Evolutionary conservation across 2,797 vertebrate genomes (phyloP), one percentile per base, ranked within the genome.

Genomic region (Hippopotamyrus pictus): DNA sequence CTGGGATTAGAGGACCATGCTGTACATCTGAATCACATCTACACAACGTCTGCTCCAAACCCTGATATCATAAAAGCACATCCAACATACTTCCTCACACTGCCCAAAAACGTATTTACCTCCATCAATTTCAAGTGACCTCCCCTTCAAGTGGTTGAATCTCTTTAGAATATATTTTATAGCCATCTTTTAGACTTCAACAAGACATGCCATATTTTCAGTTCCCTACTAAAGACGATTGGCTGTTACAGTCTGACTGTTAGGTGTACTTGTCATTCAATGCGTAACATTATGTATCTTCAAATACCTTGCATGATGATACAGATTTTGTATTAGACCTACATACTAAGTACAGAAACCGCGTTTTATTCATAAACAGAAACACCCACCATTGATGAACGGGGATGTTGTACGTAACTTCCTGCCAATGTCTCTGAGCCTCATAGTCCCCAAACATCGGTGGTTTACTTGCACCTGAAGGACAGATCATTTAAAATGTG

Each of bases 361-460:
- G 29, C 12, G 65, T 73, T 73, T 73, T 73, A 48, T 62, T 88
- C 19, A 69, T 33, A 73, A 88, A n/a, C 86, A 88, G 44, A 91
- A 89, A 57, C 46, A 95, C 97, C 59, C 93, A 99, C 98, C 99
- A 99, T 88, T 99, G 94, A 73, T 96, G 95, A 90, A 96, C 29
- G 1, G 98, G 99, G 85, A 99, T 95, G 92, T 98, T 98, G 92
- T 97, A 96, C 54, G 98, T 99, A 89, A 99, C 94, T 95, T 99
- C 99, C 93, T 99, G 99, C 99, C 99, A 99, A 93, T 99, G 99
- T 88, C 98, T 97, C 92, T 99, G 99, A 89, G 98, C 98, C 95
- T 99, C 99, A 91, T 99, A 99, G 93, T 99, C 99, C n/a, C 99
- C 98, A 92, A 98, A 99, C 96, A 99, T 96, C 1, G 98, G 98